Evolutionary conservation across 2,888 invertebrate species (phyloP).

Genomic region (Troides oblongomaculatus): DNA sequence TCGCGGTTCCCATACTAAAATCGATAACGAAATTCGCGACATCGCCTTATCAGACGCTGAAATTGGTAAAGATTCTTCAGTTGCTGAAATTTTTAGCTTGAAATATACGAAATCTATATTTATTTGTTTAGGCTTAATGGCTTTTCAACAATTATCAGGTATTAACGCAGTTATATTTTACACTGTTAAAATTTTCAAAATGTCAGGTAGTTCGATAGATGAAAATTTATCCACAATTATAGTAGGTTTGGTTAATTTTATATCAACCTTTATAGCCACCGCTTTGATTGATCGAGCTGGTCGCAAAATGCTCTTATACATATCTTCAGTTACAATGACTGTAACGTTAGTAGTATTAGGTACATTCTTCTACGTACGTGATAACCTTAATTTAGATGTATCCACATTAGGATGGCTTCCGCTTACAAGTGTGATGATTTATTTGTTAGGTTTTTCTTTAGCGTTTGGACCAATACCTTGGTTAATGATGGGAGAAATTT

Average conservation of each 20-base stretch:
- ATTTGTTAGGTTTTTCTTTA: slow-evolving; percentile 91
- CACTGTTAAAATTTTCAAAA: slow-evolving; percentile 92
- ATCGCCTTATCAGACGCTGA: slow-evolving; percentile 86
- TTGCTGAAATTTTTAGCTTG: slow-evolving; percentile 83
- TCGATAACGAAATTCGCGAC: slow-evolving; percentile 87
- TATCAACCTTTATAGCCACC: slow-evolving; percentile 93
- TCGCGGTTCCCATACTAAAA: slow-evolving; percentile 88
- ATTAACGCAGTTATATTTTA: slow-evolving; percentile 98
- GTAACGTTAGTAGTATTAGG: slow-evolving; percentile 86
- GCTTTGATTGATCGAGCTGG: slow-evolving; percentile 92
- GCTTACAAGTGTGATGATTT: slow-evolving; percentile 87
- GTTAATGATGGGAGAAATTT: slow-evolving; percentile 96
- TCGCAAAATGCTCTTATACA: slow-evolving; percentile 91
- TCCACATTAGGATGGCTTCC: slow-evolving; percentile 87
- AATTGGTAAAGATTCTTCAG: slow-evolving; percentile 81
- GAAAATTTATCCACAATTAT: slow-evolving; percentile 90
- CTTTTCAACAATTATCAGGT: slow-evolving; percentile 96
- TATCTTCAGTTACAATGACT: slow-evolving; percentile 90
- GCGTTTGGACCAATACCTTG: slow-evolving; percentile 92
- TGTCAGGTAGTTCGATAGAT: slow-evolving; percentile 90
- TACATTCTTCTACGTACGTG: slow-evolving; percentile 86
- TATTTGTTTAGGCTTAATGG: slow-evolving; percentile 93
- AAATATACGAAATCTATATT: slow-evolving; percentile 88
- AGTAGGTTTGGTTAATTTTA: slow-evolving; percentile 93
- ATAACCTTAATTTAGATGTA: slow-evolving; percentile 70